These are phyloP conservation scores for Chaenogobius annularis DNA, from an alignment of 2,113 vertebrate species.

Conservation along the genomic window DNA sequence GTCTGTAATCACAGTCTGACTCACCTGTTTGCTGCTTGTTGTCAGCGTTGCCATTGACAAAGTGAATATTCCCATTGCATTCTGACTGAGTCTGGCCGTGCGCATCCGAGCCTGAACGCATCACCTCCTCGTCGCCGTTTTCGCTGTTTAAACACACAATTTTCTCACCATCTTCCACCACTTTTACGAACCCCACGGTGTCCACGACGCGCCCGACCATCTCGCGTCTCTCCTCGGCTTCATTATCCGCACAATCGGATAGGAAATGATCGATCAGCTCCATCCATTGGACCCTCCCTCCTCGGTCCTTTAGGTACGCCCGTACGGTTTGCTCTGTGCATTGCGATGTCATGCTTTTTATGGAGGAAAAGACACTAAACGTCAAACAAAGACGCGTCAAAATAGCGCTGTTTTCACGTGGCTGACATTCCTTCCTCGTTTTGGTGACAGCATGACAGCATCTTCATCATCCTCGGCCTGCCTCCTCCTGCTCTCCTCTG, in stretches of 20 bases:
- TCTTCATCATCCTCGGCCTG: slow-evolving; percentile 35
- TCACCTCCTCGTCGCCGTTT: slow-evolving; percentile 54
- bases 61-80: slow-evolving; percentile 57
- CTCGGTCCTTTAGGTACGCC: slow-evolving; percentile 79
- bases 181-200: slow-evolving; percentile 78
- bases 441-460: slow-evolving; percentile 51
- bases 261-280: slow-evolving; percentile 86
- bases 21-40: slow-evolving; percentile 50
- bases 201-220: slow-evolving; percentile 81
- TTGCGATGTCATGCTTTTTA: slow-evolving; percentile 51
- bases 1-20: neutral
- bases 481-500: slow-evolving; percentile 49
- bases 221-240: slow-evolving; percentile 61
- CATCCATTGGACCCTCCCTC: slow-evolving; percentile 82
- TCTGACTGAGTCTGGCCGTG: slow-evolving; percentile 42
- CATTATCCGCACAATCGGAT: slow-evolving; percentile 59
- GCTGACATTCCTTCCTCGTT: slow-evolving; percentile 19
- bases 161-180: slow-evolving; percentile 78
- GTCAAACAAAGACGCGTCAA: slow-evolving; percentile 2
- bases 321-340: slow-evolving; percentile 77
- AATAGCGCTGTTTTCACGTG: slow-evolving; percentile 23
- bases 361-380: neutral
- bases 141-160: slow-evolving; percentile 80
- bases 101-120: slow-evolving; percentile 35
- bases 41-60: slow-evolving; percentile 48